Conservation (phyloP, 2,888 invertebrate species). For the Piscicola geometra region DNA sequence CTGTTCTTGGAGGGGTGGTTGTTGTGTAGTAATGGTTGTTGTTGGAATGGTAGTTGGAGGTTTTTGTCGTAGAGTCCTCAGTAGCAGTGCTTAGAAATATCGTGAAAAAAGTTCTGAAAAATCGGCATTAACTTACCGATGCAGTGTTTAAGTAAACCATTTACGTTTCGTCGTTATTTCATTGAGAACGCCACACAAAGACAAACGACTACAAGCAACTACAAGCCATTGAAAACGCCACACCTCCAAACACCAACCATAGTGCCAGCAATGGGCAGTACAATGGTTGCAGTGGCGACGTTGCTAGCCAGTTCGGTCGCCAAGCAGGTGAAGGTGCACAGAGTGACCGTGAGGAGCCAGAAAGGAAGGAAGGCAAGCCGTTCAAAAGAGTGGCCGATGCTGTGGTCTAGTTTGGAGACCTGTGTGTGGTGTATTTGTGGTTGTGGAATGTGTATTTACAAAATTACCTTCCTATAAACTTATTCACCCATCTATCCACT, state of each 20-base stretch:
- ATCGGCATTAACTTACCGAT: too few relatives aligned
- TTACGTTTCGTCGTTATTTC: too few relatives aligned
- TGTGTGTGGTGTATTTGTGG: neutral
- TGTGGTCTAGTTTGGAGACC: conserved; percentile 24
- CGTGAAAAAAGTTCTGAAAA: too few relatives aligned
- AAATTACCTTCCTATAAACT: neutral
- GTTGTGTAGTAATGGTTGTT: too few relatives aligned
- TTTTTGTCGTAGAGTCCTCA: neutral
- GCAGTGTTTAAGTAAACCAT: too few relatives aligned
- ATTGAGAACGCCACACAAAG: too few relatives aligned
- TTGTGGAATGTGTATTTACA: neutral
- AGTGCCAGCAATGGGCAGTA: conserved; percentile 16
- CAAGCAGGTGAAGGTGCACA: conserved; percentile 11
- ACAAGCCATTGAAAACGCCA: too few relatives aligned
- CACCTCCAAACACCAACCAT: conserved; percentile 8
- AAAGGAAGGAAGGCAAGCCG: neutral
- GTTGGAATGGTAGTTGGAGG: neutral
- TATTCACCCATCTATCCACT: neutral
- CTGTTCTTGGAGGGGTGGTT: too few relatives aligned
- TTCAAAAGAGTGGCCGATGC: conserved; percentile 5
- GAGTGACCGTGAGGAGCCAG: conserved; percentile 2
- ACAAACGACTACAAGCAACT: too few relatives aligned
- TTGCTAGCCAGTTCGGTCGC: conserved; percentile 30
- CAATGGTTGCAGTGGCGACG: conserved; percentile 24
- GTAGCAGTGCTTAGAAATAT: too few relatives aligned